These are phyloP conservation scores for Frankliniella intonsa DNA, from an alignment of 2,888 invertebrate genomes.

Conservation along the genomic window DNA sequence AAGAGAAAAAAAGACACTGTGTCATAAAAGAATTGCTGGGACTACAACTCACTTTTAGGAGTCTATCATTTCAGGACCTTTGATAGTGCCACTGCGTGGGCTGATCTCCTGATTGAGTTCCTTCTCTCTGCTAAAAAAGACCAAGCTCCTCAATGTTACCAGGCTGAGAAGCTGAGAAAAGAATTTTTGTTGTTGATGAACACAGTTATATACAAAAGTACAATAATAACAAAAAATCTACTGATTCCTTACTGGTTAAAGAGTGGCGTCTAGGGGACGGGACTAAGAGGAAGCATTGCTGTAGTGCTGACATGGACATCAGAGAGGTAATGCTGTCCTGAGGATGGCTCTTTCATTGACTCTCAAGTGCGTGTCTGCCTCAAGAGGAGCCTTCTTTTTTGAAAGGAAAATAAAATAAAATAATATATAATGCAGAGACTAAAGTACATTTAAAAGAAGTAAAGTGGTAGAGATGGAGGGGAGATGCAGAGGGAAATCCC, in stretches of 20 bases:
- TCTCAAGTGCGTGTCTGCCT: slow-evolving; percentile 53
- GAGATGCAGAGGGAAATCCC: too few species aligned
- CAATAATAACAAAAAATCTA: neutral
- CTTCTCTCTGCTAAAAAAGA: slow-evolving; percentile 71
- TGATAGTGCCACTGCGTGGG: slow-evolving; percentile 61
- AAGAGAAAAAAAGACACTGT: too few species aligned
- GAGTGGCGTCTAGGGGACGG: slow-evolving; percentile 73
- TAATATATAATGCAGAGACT: too few species aligned
- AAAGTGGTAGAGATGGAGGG: neutral
- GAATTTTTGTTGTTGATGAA: slow-evolving; percentile 35
- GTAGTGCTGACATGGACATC: slow-evolving; percentile 62
- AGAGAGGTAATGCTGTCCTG: slow-evolving; percentile 70
- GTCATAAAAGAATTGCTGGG: slow-evolving; percentile 30
- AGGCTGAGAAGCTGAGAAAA: slow-evolving; percentile 58
- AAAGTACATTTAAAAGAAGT: neutral
- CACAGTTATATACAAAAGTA: slow-evolving; percentile 1
- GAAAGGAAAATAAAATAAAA: slow-evolving; percentile 35
- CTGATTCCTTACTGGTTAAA: slow-evolving; percentile 60
- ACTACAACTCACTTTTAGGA: slow-evolving; percentile 49
- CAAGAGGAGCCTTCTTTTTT: slow-evolving; percentile 75
- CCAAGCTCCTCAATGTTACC: slow-evolving; percentile 61
- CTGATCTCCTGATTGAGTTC: slow-evolving; percentile 71
- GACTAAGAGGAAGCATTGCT: slow-evolving; percentile 77
- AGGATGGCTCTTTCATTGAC: slow-evolving; percentile 56
- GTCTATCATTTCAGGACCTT: slow-evolving; percentile 54